Evolutionary conservation across 2,797 vertebrate genomes (phyloP), one percentile per base, ranked within the genome.

Genomic region (Girardinus metallicus): DNA sequence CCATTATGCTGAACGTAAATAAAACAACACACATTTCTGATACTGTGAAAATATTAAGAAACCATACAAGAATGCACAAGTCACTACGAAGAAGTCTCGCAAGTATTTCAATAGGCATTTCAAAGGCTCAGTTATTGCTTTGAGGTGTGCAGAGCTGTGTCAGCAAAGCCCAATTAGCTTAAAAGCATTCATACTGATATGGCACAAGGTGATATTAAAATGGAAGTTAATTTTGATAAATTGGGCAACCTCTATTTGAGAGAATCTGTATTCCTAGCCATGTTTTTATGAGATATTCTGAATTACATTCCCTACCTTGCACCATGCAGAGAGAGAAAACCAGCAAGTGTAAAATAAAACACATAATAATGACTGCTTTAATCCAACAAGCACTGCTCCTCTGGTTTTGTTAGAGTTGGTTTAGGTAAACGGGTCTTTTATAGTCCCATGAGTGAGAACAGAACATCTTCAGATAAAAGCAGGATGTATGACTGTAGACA

Each of bases 401-500:
- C 26, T 76, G 78, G 70, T 81, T 76, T 16, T 80, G 62, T 70
- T 68, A 73, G 64, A 36, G 62, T 80, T 86, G 75, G 8, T 83
- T 86, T 81, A 75, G 70, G 83, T 86, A 39, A 44, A 47, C 12
- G 46, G 79, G 3, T 15, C 70, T 86, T 86, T 83, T 75, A 83
- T 73, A 77, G 57, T 57, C 73, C 74, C 66, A 60, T 41, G 77
- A 84, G 73, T 79, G 55, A 87, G 78, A 87, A 75, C 89, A 90
- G 87, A 85, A 73, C 34, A 74, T 43, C 49, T 74, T 70, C 43
- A 82, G 39, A 29, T 72, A 81, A 49, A 87, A 80, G 84, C 39
- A 83, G 73, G 80, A 39, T 77, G 76, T 74, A 82, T 26, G 44
- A 53, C 49, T 8, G 60, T 75, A 71, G 79, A 84, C 44, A 80